phyloP scores from a whole-genome alignment of 2,113 vertebrate genomes.

The Salminus brasiliensis region DNA sequence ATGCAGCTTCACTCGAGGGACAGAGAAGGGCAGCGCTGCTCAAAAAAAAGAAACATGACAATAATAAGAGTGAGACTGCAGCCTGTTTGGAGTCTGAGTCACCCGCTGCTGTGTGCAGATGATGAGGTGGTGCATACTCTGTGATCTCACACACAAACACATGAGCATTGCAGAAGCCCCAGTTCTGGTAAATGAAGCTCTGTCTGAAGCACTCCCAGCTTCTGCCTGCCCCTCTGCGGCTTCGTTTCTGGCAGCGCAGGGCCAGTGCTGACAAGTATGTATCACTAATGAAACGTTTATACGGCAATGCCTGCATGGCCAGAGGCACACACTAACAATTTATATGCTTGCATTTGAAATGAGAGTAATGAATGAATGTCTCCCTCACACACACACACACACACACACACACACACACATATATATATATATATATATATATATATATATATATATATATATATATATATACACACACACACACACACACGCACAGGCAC shows the following conservation, averaged over 20 bases:
- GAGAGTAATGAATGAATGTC: conserved; percentile 27
- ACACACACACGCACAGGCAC: conserved; percentile 18
- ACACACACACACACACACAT: conserved; percentile 19
- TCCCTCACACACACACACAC: background rate
- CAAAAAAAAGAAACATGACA: background rate
- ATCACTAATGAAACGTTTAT: conserved; percentile 36
- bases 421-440: no score
- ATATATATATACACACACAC: no score
- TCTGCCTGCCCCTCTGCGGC: conserved; percentile 4
- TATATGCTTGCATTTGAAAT: conserved; percentile 37
- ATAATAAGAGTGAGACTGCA: background rate
- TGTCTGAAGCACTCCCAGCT: conserved; percentile 26
- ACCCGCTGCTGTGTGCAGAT: background rate
- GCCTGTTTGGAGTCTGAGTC: conserved; percentile 4
- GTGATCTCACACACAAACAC: background rate
- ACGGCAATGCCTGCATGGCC: conserved; percentile 11
- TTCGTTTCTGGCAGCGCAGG: background rate
- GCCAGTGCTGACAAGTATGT: conserved; percentile 26
- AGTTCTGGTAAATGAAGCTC: conserved; percentile 19
- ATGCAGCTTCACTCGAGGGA: background rate
- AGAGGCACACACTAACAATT: conserved; percentile 34
- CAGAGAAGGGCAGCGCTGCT: conserved; percentile 8
- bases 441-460: no score
- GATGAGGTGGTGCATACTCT: conserved; percentile 14
- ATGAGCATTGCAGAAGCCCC: conserved; percentile 2